Evolutionary conservation across 2,888 invertebrate species (phyloP).

Genomic region (Thymelicus lineola): DNA sequence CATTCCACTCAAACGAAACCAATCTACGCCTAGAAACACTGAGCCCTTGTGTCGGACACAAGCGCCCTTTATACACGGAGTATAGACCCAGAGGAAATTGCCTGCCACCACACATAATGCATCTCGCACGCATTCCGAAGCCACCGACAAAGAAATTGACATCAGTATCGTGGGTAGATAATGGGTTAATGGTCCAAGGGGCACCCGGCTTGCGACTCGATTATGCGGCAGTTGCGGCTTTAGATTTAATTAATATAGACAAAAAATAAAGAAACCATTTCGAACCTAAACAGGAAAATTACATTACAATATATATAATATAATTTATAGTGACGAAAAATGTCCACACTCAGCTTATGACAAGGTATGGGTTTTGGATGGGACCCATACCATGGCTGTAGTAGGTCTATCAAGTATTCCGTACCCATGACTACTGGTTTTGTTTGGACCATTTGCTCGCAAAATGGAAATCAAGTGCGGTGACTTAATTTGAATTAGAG

Average conservation of each 20-base stretch:
- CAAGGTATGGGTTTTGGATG: too few relatives aligned
- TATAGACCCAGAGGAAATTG: conserved; percentile 32
- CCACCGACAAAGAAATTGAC: conserved; percentile 38
- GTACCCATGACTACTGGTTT: too few relatives aligned
- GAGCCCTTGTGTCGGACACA: background rate
- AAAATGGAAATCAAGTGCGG: too few relatives aligned
- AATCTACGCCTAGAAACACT: conserved; percentile 9
- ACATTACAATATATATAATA: too few relatives aligned
- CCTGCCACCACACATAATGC: conserved; percentile 40
- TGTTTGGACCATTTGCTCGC: too few relatives aligned
- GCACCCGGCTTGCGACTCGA: conserved; percentile 1
- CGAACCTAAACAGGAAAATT: too few relatives aligned
- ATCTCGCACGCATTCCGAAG: conserved; percentile 44
- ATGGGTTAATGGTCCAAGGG: background rate
- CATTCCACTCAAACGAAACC: conserved; percentile 14
- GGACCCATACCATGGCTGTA: too few relatives aligned
- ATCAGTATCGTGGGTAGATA: conserved; percentile 10
- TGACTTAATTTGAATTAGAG: too few relatives aligned
- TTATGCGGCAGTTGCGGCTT: conserved; percentile 1
- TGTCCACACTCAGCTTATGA: background rate
- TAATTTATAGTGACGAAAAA: too few relatives aligned
- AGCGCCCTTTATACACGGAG: conserved; percentile 1
- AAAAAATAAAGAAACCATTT: too few relatives aligned
- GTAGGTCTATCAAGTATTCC: too few relatives aligned
- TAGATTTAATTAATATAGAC: too few relatives aligned